Conservation (phyloP, 2,113 vertebrate species). For the Scomber scombrus region DNA sequence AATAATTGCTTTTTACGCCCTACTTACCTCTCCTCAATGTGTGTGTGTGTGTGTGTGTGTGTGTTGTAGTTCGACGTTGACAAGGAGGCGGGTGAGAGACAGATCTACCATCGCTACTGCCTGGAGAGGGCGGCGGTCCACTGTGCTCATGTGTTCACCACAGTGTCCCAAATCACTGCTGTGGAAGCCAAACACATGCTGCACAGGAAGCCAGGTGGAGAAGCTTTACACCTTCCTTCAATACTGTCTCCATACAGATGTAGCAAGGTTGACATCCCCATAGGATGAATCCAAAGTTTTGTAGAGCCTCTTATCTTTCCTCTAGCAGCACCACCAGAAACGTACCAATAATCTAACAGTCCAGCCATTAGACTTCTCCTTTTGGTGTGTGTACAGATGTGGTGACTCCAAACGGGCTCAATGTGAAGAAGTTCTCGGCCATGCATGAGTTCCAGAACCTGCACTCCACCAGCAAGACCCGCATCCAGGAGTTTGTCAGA, state of each 20-base stretch:
- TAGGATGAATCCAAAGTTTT: not conserved
- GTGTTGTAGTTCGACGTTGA: conserved; percentile 92
- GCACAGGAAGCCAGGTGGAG: conserved; percentile 92
- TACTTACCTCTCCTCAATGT: not conserved
- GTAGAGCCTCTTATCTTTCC: not conserved
- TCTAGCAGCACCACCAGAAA: not conserved
- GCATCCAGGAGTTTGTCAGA: conserved; percentile 96
- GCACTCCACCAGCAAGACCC: conserved; percentile 92
- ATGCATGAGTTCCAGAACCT: conserved; percentile 99
- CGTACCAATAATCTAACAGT: not conserved
- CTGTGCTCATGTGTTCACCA: conserved; percentile 95
- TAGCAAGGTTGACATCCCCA: not conserved
- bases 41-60: not conserved
- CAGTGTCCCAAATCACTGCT: conserved; percentile 96
- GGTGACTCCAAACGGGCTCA: conserved; percentile 96
- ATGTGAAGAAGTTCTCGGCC: conserved; percentile 98
- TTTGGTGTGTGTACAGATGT: conserved; percentile 87
- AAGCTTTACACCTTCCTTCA: not conserved
- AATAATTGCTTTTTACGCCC: no score
- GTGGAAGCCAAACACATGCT: conserved; percentile 96
- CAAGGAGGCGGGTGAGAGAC: conserved; percentile 95
- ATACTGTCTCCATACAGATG: not conserved
- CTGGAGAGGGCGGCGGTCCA: conserved; percentile 94
- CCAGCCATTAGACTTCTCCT: not conserved
- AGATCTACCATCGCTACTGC: conserved; percentile 98